Base-by-base conservation (phyloP, 2,797 vertebrate genomes). In the Darevskia nairensis region DNA sequence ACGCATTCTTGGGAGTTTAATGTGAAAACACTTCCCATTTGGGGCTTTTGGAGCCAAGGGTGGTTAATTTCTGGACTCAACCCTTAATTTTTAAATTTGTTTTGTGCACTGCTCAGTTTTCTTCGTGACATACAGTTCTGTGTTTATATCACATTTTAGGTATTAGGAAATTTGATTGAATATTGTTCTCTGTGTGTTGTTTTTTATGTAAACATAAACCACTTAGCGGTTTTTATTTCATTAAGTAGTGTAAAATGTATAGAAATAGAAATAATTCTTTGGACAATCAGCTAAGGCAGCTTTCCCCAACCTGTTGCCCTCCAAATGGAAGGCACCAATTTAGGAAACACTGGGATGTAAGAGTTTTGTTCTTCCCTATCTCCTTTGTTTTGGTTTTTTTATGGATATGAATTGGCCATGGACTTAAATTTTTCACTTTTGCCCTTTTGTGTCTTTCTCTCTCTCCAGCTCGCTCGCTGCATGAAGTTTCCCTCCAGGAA, bases 401-500 rank as follows among this genome's bases (percentile, higher is more conserved):
- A 55, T 8, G 32, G 25, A 75, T 23, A 50, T 6, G 27, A 19
- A 29, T 17, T 50, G 17, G 7, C 50, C 15, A 9, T 23, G 8
- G 0, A 39, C 5, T 32, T 5, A 0, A 27, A 6, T 75, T 78
- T 39, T 88, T 32, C 35, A 71, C 32, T 25, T 84, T 32, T 69
- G 44, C 50, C 19, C 9, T 75, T 39, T 41, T 81, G 5, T 21
- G 17, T 46, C 44, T 15, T 85, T 66, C 4, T 76, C 41, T 91
- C 15, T 90, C 59, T 5, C 80, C 96, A 98, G 99, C 97, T 15
- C 98, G 98, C 72, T 97, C 97, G 0, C 93, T 99, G 75, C 98
- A 99, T 0, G 99, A 99, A 95, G 97, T 98, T n/a, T 97, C 98
- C n/a, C 98, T 99, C 32, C 98, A 99, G 0, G 99, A 99, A 96